Evolutionary conservation across 2,888 invertebrate species (phyloP), one percentile per base, ranked within the genome.

Genomic region (Galeruca laticollis): DNA sequence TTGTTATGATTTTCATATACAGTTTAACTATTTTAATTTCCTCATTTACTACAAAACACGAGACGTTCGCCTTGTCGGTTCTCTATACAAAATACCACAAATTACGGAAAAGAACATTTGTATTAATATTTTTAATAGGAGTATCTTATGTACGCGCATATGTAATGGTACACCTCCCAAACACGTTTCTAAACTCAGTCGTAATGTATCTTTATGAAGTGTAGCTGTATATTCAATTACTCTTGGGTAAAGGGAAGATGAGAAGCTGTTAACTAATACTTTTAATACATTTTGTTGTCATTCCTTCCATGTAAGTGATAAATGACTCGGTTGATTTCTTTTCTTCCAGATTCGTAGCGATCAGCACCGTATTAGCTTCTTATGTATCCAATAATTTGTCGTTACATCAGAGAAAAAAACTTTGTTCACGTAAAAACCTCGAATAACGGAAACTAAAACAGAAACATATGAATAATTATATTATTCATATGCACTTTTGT

Each of bases 221-320:
- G 60, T 62, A 31, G 61, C 68, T 33, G 64, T 64, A 70, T 62
- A 71, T 73, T 73, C 73, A 73, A 73, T 73, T 70, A 68, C 71
- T 62, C 64, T 68, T 52, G 33, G 15, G 15, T 15, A 35, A 33
- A 9, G 35, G 13, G 33, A 59, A 43, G 67, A 63, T 52, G 62
- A 71, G 68, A 73, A 66, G 64, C 70, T 70, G 73, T 70, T 71
- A 67, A 73, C 62, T 70, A 63, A 70, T 67, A 70, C 59, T 54
- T 52, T 68, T 62, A 65, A 70, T 68, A 57, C 59, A 40, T 60
- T 71, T 68, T 69, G 68, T 59, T 72, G 70, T 68, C 72, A 60
- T 66, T 65, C 26, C 49, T 57, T 52, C 62, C 20, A 47, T 56
- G 51, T 31, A 33, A 31, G 35, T 70, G 70, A 70, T 67, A 54